A percentile compares a stretch with the other conserved stretches of the same genome.
phyloP scores from a whole-genome alignment of 2,113 vertebrate species.

The Mirza zaza region DNA sequence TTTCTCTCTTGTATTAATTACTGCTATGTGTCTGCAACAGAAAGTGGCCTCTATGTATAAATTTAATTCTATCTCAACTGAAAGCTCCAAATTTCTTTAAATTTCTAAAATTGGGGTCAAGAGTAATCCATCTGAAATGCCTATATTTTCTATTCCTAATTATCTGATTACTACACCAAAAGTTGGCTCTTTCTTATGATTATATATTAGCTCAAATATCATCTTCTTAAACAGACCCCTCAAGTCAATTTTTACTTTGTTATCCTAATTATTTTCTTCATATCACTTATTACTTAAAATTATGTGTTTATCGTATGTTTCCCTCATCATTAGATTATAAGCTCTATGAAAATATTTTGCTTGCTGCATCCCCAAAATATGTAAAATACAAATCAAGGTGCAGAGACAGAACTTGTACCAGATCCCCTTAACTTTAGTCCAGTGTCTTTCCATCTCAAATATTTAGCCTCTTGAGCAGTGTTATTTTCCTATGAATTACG shows the following conservation, averaged over 20 bases:
- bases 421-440: neutral
- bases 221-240: neutral
- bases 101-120: constrained; percentile 15
- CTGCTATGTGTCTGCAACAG: neutral
- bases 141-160: neutral
- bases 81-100: constrained; percentile 6
- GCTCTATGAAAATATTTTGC: neutral
- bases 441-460: neutral
- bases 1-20: neutral
- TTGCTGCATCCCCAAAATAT: neutral
- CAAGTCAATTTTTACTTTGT: neutral
- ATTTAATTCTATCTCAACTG: neutral
- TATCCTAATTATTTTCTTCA: neutral
- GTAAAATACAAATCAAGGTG: neutral
- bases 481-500: neutral
- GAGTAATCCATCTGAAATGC: neutral
- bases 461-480: neutral
- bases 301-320: neutral
- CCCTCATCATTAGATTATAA: neutral
- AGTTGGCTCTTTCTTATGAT: neutral
- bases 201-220: neutral
- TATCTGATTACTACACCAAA: neutral
- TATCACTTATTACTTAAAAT: neutral
- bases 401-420: neutral
- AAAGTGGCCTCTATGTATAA: neutral